Conservation (phyloP, 2,113 vertebrate genomes). For the Cervus canadensis region DNA sequence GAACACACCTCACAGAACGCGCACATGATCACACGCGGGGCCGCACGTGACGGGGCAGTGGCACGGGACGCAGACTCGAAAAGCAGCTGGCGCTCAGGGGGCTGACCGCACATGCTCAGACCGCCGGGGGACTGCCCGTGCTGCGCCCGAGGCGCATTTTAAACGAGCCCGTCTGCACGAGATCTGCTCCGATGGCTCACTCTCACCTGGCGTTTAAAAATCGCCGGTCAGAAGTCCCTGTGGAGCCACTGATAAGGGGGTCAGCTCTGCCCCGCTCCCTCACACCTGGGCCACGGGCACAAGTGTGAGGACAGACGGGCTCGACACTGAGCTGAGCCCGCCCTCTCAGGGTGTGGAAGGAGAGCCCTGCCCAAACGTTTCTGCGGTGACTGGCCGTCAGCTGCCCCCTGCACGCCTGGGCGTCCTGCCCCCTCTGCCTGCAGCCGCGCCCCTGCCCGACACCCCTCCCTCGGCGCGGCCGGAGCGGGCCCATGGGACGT, state of each 20-base stretch:
- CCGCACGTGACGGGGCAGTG: not conserved
- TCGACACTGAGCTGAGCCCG: not conserved
- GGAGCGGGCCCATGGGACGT: not conserved
- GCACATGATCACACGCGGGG: not conserved
- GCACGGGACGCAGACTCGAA: not conserved
- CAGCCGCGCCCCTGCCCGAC: not conserved
- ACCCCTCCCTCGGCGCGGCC: not conserved
- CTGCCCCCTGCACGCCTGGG: not conserved
- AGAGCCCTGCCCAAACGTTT: not conserved
- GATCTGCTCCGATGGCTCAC: not conserved
- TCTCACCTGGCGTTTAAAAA: not conserved
- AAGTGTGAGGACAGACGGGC: not conserved
- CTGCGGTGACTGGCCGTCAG: not conserved
- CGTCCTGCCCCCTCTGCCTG: not conserved
- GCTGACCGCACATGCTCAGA: not conserved
- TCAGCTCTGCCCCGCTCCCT: not conserved
- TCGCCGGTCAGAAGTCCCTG: not conserved
- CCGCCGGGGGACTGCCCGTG: not conserved
- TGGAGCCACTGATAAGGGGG: not conserved
- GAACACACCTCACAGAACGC: not conserved
- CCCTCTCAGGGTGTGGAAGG: not conserved
- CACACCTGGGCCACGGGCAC: not conserved
- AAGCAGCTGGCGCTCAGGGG: not conserved
- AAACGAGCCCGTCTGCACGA: not conserved
- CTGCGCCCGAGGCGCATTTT: accelerated